phyloP scores from a whole-genome alignment of 2,113 vertebrate species.

The Ciconia stormi region DNA sequence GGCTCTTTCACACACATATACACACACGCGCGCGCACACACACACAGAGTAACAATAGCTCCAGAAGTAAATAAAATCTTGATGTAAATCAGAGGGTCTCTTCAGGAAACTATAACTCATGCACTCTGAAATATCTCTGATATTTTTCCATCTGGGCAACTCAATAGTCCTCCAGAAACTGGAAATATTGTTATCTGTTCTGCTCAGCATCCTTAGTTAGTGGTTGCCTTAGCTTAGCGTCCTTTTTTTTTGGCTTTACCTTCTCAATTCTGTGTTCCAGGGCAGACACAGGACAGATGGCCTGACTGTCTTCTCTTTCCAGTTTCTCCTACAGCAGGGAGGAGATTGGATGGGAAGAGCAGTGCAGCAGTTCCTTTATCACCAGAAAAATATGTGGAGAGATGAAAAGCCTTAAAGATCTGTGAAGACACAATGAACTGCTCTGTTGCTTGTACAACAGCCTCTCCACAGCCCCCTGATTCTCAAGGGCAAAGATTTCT shows the following conservation, averaged over 20 bases:
- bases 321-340: not conserved
- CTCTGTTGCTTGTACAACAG: conserved; percentile 10
- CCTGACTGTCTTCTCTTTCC: not conserved
- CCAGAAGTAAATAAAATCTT: not conserved
- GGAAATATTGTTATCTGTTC: not conserved
- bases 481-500: conserved; percentile 29
- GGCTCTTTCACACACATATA: not conserved
- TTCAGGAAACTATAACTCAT: not conserved
- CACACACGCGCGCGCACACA: not conserved
- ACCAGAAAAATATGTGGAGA: conserved; percentile 29
- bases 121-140: not conserved
- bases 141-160: not conserved
- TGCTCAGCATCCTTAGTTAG: not conserved
- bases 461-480: not conserved
- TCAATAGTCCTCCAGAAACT: not conserved
- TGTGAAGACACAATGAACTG: conserved; percentile 10
- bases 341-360: not conserved
- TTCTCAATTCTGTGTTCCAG: not conserved
- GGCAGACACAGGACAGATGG: not conserved
- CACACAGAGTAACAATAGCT: not conserved
- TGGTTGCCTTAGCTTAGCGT: not conserved
- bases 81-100: not conserved
- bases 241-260: not conserved
- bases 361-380: not conserved
- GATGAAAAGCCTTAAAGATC: conserved; percentile 13